Base-by-base conservation (phyloP, 1,140 invertebrate genomes). In the Pogonomyrmex californicus region DNA sequence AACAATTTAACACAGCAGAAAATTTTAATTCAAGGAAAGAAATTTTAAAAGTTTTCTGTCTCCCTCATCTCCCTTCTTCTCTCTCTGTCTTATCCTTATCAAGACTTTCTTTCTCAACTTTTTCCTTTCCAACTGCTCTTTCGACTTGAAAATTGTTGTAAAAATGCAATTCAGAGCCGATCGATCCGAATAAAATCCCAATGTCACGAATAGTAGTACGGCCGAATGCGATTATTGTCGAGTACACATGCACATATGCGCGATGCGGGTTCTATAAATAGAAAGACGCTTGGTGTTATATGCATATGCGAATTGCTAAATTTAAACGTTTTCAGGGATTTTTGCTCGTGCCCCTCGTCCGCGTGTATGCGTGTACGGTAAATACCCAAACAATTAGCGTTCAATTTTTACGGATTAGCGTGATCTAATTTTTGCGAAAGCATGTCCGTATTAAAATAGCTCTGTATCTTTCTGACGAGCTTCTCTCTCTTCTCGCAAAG, bases 181-280 rank as follows among this genome's bases (percentile, higher is more conserved):
- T 73, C 41, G 17, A 58, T 38, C n/a, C 12, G 17, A 5, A 60
- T 38, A 49, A 63, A 79, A 65, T 65, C 76, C 30, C 54, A 73
- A 49, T 82, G 79, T 73, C 68, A 60, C 41, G 12, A 73, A 73
- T 73, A n/a, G 38, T 71, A 71, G 66, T 47, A 71, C 38, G 68
- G 38, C 38, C 38, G 65, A 71, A 58, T 56, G 38, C 51, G 79
- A 82, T 82, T 82, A 60, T 82, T 71, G 66, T 58, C 23, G 79
- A 71, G 51, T 47, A 71, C 30, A 47, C 44, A n/a, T 12, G 49
- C 38, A 56, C 65, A 56, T 44, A 51, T 47, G 51, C 12, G n/a
- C 65, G 78, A 82, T 82, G 79, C 68, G 79, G 79, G 79, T 36
- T 82, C 79, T 82, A 82, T 82, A 82, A 82, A 82, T 82, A 82